Percentiles rank a stretch among this genome's conserved stretches.
phyloP scores from a whole-genome alignment of 1,140 invertebrate genomes.

The Bombus cullumanus region DNA sequence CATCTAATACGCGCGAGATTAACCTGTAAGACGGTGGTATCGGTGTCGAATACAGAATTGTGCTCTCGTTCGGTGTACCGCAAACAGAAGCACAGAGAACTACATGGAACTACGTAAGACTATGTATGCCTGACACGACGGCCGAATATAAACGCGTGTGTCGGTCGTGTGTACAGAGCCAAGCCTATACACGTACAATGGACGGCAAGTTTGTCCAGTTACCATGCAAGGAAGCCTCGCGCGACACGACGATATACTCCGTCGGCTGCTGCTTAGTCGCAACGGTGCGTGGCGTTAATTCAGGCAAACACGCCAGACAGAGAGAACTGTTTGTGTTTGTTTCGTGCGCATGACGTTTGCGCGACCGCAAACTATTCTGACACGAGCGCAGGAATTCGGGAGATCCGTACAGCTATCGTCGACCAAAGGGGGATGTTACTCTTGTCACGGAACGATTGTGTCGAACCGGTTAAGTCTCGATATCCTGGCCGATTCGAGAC shows the following conservation, averaged over 20 bases:
- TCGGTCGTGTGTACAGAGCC: neutral
- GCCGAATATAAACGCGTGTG: slow-evolving; percentile 37
- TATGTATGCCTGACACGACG: slow-evolving; percentile 10
- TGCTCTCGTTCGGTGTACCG: slow-evolving; percentile 14
- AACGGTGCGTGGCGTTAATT: slow-evolving; percentile 59
- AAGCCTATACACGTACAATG: slow-evolving; percentile 28
- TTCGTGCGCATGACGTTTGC: slow-evolving; percentile 50
- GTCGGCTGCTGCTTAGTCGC: slow-evolving; percentile 22
- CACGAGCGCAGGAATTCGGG: slow-evolving; percentile 9
- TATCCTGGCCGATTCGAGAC: neutral
- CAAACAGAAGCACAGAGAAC: neutral
- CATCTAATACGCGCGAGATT: slow-evolving; percentile 9
- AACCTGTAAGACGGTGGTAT: slow-evolving; percentile 25
- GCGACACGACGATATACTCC: slow-evolving; percentile 40
- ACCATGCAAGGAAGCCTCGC: slow-evolving; percentile 37
- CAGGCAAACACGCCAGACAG: slow-evolving; percentile 50
- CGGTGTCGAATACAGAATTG: slow-evolving; percentile 26
- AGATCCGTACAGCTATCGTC: neutral
- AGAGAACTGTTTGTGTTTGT: slow-evolving; percentile 62
- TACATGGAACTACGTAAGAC: neutral
- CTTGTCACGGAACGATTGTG: neutral
- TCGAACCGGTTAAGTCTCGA: neutral
- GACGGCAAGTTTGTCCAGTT: slow-evolving; percentile 49
- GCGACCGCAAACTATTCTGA: slow-evolving; percentile 40
- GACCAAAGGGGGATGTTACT: neutral